Evolutionary conservation across 2,888 invertebrate genomes (phyloP).

Genomic region (Drosophila birchii): DNA sequence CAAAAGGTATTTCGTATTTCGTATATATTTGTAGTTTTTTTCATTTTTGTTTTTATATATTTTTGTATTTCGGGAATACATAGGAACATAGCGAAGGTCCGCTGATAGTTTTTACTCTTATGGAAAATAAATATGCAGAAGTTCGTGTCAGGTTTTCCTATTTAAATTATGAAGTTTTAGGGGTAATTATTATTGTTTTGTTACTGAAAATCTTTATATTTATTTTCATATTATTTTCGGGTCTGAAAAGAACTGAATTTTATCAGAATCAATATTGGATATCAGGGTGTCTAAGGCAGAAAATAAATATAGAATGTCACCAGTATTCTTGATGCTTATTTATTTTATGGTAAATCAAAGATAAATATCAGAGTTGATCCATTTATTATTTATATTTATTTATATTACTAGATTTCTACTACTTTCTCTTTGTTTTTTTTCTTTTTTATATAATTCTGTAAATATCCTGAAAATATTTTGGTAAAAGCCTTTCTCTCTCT

Average conservation of each 20-base stretch:
- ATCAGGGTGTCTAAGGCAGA: too few species aligned
- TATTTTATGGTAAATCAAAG: too few species aligned
- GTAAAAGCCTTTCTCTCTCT: background rate
- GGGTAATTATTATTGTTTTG: background rate
- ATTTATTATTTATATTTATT: too few species aligned
- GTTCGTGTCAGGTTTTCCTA: background rate
- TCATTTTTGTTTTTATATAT: background rate
- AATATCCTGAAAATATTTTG: background rate
- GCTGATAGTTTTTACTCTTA: background rate
- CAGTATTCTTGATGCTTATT: too few species aligned
- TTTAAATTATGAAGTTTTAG: background rate
- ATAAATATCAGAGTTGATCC: background rate
- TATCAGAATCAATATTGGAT: background rate
- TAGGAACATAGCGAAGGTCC: too few species aligned
- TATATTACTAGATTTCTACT: too few species aligned
- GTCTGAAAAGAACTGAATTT: background rate
- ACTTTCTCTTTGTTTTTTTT: background rate
- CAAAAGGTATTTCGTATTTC: constrained; percentile 8
- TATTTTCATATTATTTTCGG: background rate
- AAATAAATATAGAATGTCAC: too few species aligned
- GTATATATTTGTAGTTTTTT: constrained; percentile 1
- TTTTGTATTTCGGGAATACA: background rate
- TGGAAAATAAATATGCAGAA: background rate
- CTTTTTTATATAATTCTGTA: background rate
- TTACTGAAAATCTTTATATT: background rate